phyloP scores from a whole-genome alignment of 2,888 invertebrate genomes.

The Aquatica leii region DNA sequence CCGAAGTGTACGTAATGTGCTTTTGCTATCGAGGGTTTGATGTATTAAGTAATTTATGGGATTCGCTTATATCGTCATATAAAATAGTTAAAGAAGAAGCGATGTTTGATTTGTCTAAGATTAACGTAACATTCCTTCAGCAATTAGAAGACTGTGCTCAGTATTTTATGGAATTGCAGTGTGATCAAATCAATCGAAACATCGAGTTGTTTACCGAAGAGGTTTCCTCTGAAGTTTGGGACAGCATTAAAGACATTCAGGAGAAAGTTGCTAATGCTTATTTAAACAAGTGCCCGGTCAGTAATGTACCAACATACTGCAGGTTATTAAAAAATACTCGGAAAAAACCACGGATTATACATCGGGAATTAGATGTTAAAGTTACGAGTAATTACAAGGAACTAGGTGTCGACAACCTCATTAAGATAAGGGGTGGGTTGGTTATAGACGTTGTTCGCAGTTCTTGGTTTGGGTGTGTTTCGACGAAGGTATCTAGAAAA shows the following conservation, averaged over 20 bases:
- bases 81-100: constrained; percentile 57
- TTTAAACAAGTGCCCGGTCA: neutral
- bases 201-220: constrained; percentile 66
- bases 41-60: constrained; percentile 45
- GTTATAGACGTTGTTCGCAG: neutral
- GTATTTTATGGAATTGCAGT: constrained; percentile 74
- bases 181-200: constrained; percentile 72
- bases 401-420: neutral
- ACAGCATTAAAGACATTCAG: neutral
- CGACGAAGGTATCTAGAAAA: neutral
- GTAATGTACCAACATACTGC: constrained; percentile 7
- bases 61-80: constrained; percentile 61
- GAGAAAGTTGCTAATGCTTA: constrained; percentile 59
- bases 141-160: constrained; percentile 71
- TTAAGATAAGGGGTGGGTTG: neutral
- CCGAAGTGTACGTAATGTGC: constrained; percentile 89
- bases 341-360: too few relatives aligned
- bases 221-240: constrained; percentile 26
- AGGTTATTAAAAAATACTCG: neutral
- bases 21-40: constrained; percentile 65
- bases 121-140: constrained; percentile 71
- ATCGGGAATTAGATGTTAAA: too few relatives aligned
- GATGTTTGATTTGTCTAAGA: constrained; percentile 67
- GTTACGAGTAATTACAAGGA: too few relatives aligned
- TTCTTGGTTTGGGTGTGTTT: neutral